Conservation (phyloP, 2,797 vertebrate genomes). For the Eurystomus glaucurus region DNA sequence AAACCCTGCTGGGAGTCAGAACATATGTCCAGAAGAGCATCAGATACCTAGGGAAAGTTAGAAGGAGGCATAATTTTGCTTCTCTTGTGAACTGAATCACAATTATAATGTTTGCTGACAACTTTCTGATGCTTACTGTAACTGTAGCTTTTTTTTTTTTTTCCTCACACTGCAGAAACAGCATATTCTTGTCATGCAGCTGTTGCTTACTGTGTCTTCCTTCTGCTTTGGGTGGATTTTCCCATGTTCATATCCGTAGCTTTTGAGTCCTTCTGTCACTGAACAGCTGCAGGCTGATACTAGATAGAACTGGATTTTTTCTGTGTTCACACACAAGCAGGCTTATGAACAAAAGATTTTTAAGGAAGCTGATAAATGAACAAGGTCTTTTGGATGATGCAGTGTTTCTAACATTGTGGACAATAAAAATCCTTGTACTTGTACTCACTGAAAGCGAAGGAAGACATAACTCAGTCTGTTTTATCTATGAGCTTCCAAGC, state of each 20-base stretch:
- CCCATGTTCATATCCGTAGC: slow-evolving; percentile 89
- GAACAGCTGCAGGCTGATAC: slow-evolving; percentile 94
- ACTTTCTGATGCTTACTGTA: slow-evolving; percentile 48
- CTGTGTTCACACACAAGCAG: slow-evolving; percentile 79
- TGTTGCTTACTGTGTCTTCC: slow-evolving; percentile 82
- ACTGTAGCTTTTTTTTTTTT: not conserved
- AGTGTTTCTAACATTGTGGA: slow-evolving; percentile 70
- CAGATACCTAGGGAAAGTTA: not conserved
- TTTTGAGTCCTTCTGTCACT: slow-evolving; percentile 90
- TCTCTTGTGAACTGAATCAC: not conserved
- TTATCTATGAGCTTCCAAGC: slow-evolving; percentile 63
- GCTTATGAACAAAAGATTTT: slow-evolving; percentile 87
- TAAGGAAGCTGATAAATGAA: slow-evolving; percentile 83
- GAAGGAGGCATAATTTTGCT: not conserved
- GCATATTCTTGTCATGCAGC: slow-evolving; percentile 80
- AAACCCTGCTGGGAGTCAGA: slow-evolving; percentile 23
- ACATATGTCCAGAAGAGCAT: slow-evolving; percentile 22
- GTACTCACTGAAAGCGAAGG: slow-evolving; percentile 60
- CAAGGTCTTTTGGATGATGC: slow-evolving; percentile 79
- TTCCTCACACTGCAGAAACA: slow-evolving; percentile 68
- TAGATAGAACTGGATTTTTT: slow-evolving; percentile 82
- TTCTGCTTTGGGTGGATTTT: slow-evolving; percentile 83
- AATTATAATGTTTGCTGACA: slow-evolving; percentile 21
- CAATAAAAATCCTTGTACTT: slow-evolving; percentile 80
- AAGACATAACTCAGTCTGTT: slow-evolving; percentile 71